Conservation (phyloP, 2,113 vertebrate species). For the Hucho hucho region DNA sequence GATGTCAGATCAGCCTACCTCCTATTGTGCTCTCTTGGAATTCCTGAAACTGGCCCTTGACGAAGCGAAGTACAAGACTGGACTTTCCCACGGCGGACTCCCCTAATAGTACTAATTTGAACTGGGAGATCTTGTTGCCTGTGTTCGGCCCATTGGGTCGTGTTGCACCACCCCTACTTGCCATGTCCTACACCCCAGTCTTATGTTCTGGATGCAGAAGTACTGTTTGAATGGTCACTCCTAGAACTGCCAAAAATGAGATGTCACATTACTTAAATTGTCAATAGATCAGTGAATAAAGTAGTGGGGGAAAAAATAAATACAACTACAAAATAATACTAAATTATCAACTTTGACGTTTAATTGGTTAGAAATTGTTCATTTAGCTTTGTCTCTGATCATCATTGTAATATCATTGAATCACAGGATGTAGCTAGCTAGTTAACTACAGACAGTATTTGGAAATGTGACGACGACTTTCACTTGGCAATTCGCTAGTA, state of each 20-base stretch:
- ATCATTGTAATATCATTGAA: background rate
- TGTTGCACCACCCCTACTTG: constrained; percentile 91
- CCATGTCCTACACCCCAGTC: constrained; percentile 87
- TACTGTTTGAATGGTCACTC: constrained; percentile 27
- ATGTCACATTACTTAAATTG: background rate
- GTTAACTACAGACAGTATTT: background rate
- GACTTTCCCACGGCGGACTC: constrained; percentile 98
- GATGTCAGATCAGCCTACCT: constrained; percentile 75
- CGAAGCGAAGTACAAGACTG: constrained; percentile 97
- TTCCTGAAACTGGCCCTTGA: constrained; percentile 99
- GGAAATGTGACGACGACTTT: background rate
- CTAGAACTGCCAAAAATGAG: constrained; percentile 36
- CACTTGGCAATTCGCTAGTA: background rate
- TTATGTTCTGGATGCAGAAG: constrained; percentile 63
- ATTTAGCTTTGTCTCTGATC: background rate
- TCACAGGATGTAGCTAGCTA: too few relatives aligned
- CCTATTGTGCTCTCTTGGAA: constrained; percentile 99
- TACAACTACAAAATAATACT: background rate
- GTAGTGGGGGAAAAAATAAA: background rate
- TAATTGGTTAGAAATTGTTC: background rate
- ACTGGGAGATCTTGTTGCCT: constrained; percentile 98
- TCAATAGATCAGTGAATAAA: background rate
- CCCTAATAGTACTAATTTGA: constrained; percentile 96
- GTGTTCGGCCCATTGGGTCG: constrained; percentile 96
- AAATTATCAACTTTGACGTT: background rate